These are phyloP conservation scores for Euwallacea fornicatus DNA, from an alignment of 1,140 invertebrate genomes.

Conservation along the genomic window DNA sequence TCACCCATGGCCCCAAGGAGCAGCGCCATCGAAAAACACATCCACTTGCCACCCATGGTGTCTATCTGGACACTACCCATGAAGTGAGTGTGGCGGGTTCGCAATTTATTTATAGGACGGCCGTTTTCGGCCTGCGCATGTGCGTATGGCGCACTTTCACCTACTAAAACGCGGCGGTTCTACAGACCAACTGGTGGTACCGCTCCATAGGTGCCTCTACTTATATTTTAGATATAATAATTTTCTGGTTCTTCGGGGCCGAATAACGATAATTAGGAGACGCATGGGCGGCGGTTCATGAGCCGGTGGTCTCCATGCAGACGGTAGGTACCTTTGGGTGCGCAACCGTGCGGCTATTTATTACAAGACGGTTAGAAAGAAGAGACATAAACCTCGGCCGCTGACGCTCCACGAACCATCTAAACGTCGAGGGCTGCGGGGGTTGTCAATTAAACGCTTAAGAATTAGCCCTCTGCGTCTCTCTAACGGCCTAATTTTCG, in stretches of 20 bases:
- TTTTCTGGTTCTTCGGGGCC: constrained; percentile 20
- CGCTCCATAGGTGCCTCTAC: constrained; percentile 51
- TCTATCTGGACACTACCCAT: constrained; percentile 52
- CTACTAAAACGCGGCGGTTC: constrained; percentile 33
- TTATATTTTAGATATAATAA: constrained; percentile 45
- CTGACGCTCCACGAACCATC: no score
- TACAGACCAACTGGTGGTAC: constrained; percentile 41
- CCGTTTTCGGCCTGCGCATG: constrained; percentile 50
- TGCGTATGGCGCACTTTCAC: constrained; percentile 48
- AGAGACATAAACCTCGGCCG: no score
- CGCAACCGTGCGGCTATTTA: no score
- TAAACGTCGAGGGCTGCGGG: no score
- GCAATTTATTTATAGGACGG: constrained; percentile 53
- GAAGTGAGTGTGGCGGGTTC: constrained; percentile 48
- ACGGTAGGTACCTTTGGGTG: no score
- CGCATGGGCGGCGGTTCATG: no score
- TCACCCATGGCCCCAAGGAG: constrained; percentile 43
- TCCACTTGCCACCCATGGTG: constrained; percentile 52
- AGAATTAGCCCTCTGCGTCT: no score
- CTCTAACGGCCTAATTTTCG: no score
- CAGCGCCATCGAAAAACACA: constrained; percentile 47
- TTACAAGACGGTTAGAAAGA: no score
- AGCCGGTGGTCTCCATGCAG: no score
- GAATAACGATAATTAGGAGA: no score
- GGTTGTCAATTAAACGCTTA: no score